Evolutionary conservation across 2,888 invertebrate genomes (phyloP), one percentile per base, ranked within the genome.

Genomic region (Euproctis similis): DNA sequence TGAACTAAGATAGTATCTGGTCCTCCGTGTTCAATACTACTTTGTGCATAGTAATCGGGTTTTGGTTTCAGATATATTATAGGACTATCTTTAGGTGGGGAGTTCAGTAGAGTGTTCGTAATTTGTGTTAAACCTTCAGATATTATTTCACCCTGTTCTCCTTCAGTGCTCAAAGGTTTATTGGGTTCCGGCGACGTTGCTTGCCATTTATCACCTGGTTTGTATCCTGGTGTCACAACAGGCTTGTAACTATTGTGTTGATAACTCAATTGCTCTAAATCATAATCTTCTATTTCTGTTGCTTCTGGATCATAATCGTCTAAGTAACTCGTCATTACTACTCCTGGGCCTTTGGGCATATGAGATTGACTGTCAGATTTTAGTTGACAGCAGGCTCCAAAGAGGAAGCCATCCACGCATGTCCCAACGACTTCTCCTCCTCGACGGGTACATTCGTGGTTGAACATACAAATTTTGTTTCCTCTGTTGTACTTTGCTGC

Each of bases 331-430:
- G 84, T 84, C 77, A 84, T 80, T 29, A 84, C 74, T 0, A 84
- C 67, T 2, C 84, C 84, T 8, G 84, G 82, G 0, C 84, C 84
- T 64, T 84, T 84, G 1, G 84, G 84, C 10, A 84, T 75, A 29
- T 84, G 84, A 0, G 77, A 75, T 24, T 80, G 81, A 46, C 76
- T 80, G 41, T 81, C 78, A 2, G 86, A 56, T 73, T 74, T 43
- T 12, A 95, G 85, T 55, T 92, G 91, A 59, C 96, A 96, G 68
- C 96, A 96, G 1, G 96, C 94, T 1, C 96, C 96, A 55, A 95
- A 95, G n/a, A 94, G 86, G 64, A 94, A 94, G 0, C 96, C 94
- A 56, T 96, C 95, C 91, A 95, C 94, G 59, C 96, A 96, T 1
- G 95, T 92, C 0, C 95, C 95, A 0, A 96, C 93, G 0, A 44